Evolutionary conservation across 37 sponge, comb jelly and placozoan genomes (phyloP).

Genomic region (Spongilla lacustris): DNA sequence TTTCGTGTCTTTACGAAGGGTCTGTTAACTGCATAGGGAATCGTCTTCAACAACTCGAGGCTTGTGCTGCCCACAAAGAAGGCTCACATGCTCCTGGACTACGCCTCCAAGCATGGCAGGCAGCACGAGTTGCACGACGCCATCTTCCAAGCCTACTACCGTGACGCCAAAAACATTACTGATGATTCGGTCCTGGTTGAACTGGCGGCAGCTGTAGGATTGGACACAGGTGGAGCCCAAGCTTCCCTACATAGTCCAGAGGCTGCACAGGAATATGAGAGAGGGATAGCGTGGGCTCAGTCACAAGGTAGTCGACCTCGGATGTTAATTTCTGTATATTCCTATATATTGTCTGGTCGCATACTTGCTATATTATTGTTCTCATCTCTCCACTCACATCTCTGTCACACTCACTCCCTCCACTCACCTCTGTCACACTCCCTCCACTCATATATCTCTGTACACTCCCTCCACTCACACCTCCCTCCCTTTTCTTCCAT

Average conservation of each 20-base stretch:
- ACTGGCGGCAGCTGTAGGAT: slow-evolving; percentile 29
- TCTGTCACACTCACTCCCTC: no score
- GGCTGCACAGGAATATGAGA: slow-evolving; percentile 33
- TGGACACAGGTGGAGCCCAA: slow-evolving; percentile 40
- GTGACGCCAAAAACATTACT: slow-evolving; percentile 51
- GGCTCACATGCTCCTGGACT: slow-evolving; percentile 65
- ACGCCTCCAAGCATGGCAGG: slow-evolving; percentile 55
- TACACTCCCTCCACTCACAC: background rate
- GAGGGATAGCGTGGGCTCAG: slow-evolving; percentile 31
- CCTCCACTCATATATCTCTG: background rate
- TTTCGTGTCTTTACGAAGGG: no score
- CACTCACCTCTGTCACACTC: no score
- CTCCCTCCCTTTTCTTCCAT: background rate
- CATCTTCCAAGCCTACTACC: slow-evolving; percentile 55
- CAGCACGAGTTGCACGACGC: slow-evolving; percentile 73
- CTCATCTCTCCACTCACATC: no score
- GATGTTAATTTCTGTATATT: no score
- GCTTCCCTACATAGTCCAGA: slow-evolving; percentile 5
- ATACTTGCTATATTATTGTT: no score
- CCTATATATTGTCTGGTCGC: no score
- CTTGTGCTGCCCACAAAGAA: slow-evolving; percentile 60
- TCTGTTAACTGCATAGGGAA: slow-evolving; percentile 15
- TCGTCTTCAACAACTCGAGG: slow-evolving; percentile 18
- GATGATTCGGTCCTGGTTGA: slow-evolving; percentile 38
- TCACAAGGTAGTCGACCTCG: slow-evolving; percentile 34